phyloP scores from a whole-genome alignment of 2,797 vertebrate genomes.

The Chromis chromis region DNA sequence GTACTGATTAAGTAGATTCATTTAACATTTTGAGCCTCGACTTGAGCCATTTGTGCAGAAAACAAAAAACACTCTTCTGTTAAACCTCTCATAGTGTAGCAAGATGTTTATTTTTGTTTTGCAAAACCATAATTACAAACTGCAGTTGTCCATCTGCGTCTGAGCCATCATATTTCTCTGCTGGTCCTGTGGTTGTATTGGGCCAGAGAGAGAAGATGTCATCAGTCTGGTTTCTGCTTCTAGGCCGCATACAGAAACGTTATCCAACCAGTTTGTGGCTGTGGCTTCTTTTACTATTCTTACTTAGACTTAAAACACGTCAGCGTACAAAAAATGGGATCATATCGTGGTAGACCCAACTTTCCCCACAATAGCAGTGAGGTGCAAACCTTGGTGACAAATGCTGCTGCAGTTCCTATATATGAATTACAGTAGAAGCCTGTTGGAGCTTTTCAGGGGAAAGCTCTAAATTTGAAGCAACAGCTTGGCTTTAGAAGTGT shows the following conservation, averaged over 20 bases:
- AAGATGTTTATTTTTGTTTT: constrained; percentile 51
- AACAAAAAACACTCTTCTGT: constrained; percentile 6
- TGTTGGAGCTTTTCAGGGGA: neutral
- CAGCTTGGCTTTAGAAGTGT: too few relatives aligned
- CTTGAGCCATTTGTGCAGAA: neutral
- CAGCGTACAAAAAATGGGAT: neutral
- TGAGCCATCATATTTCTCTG: constrained; percentile 54
- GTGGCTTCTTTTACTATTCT: neutral
- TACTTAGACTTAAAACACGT: constrained; percentile 1
- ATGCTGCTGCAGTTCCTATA: constrained; percentile 21
- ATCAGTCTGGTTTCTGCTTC: constrained; percentile 33
- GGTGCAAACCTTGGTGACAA: neutral
- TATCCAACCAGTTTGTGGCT: constrained; percentile 2
- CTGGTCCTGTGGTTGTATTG: constrained; percentile 40
- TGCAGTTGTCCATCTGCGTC: constrained; percentile 44
- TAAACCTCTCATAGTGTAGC: constrained; percentile 29
- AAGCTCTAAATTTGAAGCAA: neutral
- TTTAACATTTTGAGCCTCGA: neutral
- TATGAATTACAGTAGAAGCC: constrained; percentile 19
- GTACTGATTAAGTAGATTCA: constrained; percentile 5
- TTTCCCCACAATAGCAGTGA: neutral
- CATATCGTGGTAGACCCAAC: neutral
- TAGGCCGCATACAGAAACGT: neutral
- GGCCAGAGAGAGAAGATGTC: constrained; percentile 24
- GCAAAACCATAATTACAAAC: constrained; percentile 65